Evolutionary conservation across 1,140 invertebrate species (phyloP).

Genomic region (Prorops nasuta): DNA sequence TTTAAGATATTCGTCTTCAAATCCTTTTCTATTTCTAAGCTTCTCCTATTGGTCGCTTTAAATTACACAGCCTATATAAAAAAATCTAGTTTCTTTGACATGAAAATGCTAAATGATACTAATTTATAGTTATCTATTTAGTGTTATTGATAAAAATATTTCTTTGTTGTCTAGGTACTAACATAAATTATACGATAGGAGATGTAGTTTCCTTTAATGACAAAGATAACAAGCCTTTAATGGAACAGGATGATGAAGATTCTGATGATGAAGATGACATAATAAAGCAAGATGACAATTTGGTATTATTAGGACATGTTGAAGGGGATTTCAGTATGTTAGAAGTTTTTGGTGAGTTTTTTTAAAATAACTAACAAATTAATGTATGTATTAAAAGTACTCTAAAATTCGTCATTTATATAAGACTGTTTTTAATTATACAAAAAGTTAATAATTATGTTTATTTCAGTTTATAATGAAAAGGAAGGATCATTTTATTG

Average conservation of each 20-base stretch:
- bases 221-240: conserved; percentile 63
- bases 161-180: too few species aligned
- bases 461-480: conserved; percentile 82
- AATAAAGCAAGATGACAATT: conserved; percentile 87
- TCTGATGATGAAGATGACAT: conserved; percentile 89
- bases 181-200: conserved; percentile 47
- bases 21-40: too few species aligned
- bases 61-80: too few species aligned
- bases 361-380: background rate
- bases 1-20: too few species aligned
- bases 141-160: too few species aligned
- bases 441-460: conserved; percentile 1
- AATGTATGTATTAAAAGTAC: background rate
- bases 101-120: too few species aligned
- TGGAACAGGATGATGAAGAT: conserved; percentile 62
- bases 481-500: conserved; percentile 85
- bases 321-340: conserved; percentile 80
- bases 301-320: conserved; percentile 85
- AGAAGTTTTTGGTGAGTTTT: conserved; percentile 76
- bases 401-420: background rate
- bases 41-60: too few species aligned
- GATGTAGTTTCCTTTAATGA: conserved; percentile 59
- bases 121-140: too few species aligned
- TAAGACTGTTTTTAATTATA: background rate
- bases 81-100: too few species aligned